phyloP scores from a whole-genome alignment of 2,888 invertebrate genomes.

The Nesidiocoris tenuis region DNA sequence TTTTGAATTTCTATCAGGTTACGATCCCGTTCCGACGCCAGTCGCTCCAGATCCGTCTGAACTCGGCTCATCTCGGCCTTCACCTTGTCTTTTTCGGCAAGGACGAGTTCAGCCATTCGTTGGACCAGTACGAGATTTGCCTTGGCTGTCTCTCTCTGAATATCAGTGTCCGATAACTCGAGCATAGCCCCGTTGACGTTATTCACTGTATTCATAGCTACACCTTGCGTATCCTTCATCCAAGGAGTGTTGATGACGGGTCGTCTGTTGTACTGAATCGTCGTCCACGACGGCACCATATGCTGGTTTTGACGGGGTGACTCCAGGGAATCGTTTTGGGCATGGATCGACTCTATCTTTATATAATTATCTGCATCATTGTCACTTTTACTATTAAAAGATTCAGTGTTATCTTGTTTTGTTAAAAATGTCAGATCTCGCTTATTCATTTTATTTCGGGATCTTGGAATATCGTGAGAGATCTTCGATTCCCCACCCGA shows the following conservation, averaged over 20 bases:
- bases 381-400: not conserved
- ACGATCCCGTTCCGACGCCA: slow-evolving; percentile 37
- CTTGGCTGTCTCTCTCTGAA: slow-evolving; percentile 48
- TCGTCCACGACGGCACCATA: slow-evolving; percentile 41
- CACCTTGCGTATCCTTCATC: slow-evolving; percentile 44
- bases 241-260: slow-evolving; percentile 43
- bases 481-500: not conserved
- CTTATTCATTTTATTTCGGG: not conserved
- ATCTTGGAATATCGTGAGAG: too few species aligned
- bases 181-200: slow-evolving; percentile 44
- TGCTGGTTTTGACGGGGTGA: slow-evolving; percentile 38
- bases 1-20: slow-evolving; percentile 43
- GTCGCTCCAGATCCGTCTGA: slow-evolving; percentile 19
- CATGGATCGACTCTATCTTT: slow-evolving; percentile 11
- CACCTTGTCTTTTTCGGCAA: slow-evolving; percentile 48
- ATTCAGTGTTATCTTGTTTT: not conserved
- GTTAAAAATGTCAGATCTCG: not conserved
- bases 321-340: not conserved
- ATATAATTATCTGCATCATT: slow-evolving; percentile 19
- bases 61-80: slow-evolving; percentile 38
- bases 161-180: slow-evolving; percentile 44
- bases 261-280: slow-evolving; percentile 39
- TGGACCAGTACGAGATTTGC: slow-evolving; percentile 54
- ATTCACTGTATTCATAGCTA: slow-evolving; percentile 42
- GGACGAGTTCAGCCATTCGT: slow-evolving; percentile 48